Evolutionary conservation across 2,113 vertebrate genomes (phyloP).

Genomic region (Gopherus flavomarginatus): DNA sequence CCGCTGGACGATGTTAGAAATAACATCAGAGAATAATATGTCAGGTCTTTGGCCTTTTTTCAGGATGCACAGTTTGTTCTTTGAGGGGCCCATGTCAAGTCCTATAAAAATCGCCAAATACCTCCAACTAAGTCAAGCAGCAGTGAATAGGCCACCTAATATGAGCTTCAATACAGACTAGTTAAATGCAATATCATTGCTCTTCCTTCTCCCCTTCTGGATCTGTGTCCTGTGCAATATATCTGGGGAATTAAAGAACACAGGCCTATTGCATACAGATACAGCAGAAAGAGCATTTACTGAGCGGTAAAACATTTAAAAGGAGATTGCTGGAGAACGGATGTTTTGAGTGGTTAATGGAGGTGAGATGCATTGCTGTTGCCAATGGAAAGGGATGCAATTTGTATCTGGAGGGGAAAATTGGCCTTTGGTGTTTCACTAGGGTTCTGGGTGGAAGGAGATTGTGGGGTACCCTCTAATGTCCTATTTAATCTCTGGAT

Average conservation of each 20-base stretch:
- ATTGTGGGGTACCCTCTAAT: background rate
- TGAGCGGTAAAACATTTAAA: background rate
- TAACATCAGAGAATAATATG: background rate
- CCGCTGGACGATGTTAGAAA: slow-evolving; percentile 42
- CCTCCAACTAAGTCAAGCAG: slow-evolving; percentile 37
- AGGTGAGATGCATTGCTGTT: background rate
- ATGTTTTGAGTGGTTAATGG: accelerated
- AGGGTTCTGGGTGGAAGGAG: background rate
- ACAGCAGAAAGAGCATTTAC: background rate
- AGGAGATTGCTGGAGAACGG: background rate
- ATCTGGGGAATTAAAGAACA: background rate
- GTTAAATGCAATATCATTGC: background rate
- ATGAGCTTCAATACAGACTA: accelerated
- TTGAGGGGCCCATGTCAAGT: slow-evolving; percentile 33
- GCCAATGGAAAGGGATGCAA: background rate
- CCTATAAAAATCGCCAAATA: background rate
- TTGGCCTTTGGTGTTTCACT: background rate
- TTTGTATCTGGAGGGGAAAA: background rate
- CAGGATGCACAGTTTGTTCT: background rate
- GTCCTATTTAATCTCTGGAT: background rate
- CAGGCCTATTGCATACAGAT: background rate
- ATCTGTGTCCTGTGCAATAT: background rate
- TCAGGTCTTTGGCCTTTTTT: slow-evolving; percentile 20
- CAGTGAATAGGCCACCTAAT: background rate
- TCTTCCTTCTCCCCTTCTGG: background rate